Evolutionary conservation across 1,140 invertebrate genomes (phyloP).

Genomic region (Samia ricini): DNA sequence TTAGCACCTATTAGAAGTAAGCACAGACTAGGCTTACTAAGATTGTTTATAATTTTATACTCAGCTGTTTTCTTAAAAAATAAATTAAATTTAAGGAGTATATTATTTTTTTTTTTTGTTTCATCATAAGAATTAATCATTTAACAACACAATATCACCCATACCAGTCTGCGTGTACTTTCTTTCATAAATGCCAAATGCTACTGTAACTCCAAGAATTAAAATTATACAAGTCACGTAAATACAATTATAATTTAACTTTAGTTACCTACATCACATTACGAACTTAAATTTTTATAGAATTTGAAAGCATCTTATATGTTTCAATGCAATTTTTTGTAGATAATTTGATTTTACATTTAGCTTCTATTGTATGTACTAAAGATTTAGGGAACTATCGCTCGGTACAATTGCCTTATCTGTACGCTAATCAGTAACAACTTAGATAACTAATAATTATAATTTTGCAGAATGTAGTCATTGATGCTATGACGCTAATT

Average conservation of each 20-base stretch:
- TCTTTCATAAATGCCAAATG: no score
- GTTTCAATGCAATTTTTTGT: background rate
- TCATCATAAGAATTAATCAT: slow-evolving; percentile 1
- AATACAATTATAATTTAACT: background rate
- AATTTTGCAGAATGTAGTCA: slow-evolving; percentile 10
- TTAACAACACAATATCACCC: background rate
- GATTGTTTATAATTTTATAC: slow-evolving; percentile 77
- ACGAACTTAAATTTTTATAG: background rate
- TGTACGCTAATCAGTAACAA: background rate
- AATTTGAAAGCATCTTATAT: no score
- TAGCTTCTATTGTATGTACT: background rate
- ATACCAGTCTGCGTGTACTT: background rate
- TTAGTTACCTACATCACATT: background rate
- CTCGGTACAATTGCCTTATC: background rate
- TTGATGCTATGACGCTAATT: slow-evolving; percentile 16
- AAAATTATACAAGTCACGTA: background rate
- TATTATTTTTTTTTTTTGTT: no score
- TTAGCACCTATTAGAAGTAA: slow-evolving; percentile 74
- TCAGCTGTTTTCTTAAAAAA: slow-evolving; percentile 65
- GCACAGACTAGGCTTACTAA: slow-evolving; percentile 69
- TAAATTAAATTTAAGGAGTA: slow-evolving; percentile 65
- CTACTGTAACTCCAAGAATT: no score
- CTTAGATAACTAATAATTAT: background rate
- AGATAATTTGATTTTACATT: background rate
- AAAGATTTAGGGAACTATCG: background rate